A percentile compares a stretch with the other conserved stretches of the same genome.
Evolutionary conservation across 2,888 invertebrate species (phyloP).

Genomic region (Eustalomyia histrio): DNA sequence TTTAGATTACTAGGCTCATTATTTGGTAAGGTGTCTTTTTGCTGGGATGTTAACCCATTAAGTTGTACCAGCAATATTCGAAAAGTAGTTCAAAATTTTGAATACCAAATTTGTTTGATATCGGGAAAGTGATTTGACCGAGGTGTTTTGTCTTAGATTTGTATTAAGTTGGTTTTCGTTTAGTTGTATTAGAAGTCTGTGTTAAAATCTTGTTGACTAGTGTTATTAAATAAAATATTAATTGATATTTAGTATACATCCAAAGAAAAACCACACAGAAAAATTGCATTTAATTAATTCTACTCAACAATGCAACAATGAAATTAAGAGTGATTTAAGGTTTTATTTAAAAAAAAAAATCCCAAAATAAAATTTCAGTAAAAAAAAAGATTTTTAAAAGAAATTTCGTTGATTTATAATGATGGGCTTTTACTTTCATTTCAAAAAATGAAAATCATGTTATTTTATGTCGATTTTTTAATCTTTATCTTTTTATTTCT

Average conservation of each 20-base stretch:
- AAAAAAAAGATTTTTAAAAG: constrained; percentile 7
- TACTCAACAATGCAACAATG: constrained; percentile 38
- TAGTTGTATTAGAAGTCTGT: too few relatives aligned
- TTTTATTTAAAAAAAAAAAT: background rate
- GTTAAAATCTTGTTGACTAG: too few relatives aligned
- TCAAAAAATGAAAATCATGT: constrained; percentile 52
- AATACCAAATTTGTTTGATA: too few relatives aligned
- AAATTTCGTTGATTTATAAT: constrained; percentile 65
- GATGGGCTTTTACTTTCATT: constrained; percentile 68
- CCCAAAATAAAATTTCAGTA: background rate
- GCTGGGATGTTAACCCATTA: too few relatives aligned
- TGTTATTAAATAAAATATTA: too few relatives aligned
- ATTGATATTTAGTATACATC: background rate
- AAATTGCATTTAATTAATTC: constrained; percentile 43
- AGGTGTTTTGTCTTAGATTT: too few relatives aligned
- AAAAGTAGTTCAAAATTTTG: too few relatives aligned
- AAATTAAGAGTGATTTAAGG: constrained; percentile 42
- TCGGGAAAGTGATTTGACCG: too few relatives aligned
- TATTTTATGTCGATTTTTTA: constrained; percentile 39
- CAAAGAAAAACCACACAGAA: background rate
- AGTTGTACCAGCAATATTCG: too few relatives aligned
- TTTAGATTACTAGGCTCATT: too few relatives aligned
- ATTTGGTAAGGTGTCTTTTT: too few relatives aligned
- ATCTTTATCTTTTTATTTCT: constrained; percentile 42
- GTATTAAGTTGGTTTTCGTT: too few relatives aligned